Evolutionary conservation across 2,797 vertebrate species (phyloP).

Genomic region (Sebastes vulpes): DNA sequence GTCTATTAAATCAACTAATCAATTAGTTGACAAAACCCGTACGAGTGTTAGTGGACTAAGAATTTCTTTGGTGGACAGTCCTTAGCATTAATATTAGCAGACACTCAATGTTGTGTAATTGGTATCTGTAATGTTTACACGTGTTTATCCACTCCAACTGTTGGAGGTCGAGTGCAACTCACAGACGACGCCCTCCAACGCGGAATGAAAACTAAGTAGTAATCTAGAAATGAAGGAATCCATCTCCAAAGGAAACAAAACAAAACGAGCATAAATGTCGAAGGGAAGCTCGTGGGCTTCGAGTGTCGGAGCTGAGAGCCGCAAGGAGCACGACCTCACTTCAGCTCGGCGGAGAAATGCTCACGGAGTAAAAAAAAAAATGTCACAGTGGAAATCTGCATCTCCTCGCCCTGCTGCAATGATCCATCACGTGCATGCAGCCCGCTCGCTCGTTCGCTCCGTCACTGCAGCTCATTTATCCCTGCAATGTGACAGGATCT

Average conservation of each 20-base stretch:
- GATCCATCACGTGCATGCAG: constrained; percentile 54
- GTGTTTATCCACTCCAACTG: not conserved
- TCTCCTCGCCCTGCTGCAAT: constrained; percentile 53
- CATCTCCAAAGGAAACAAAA: not conserved
- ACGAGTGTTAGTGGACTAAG: no score
- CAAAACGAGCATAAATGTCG: not conserved
- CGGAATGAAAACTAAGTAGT: not conserved
- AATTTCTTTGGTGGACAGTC: no score
- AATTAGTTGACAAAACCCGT: no score
- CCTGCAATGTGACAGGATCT: constrained; percentile 55
- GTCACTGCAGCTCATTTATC: constrained; percentile 56
- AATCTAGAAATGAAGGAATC: constrained; percentile 5
- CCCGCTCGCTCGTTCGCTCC: not conserved
- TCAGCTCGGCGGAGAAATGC: constrained; percentile 26
- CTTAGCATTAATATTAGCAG: not conserved
- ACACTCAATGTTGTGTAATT: not conserved
- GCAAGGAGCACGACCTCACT: constrained; percentile 33
- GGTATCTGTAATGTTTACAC: constrained; percentile 14
- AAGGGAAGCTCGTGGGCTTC: constrained; percentile 2
- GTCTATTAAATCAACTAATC: no score
- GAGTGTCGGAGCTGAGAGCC: constrained; percentile 15
- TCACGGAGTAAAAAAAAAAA: constrained; percentile 27
- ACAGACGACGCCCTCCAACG: not conserved
- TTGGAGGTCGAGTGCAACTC: constrained; percentile 33
- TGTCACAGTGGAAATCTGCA: constrained; percentile 60